Evolutionary conservation across 2,113 vertebrate genomes (phyloP).

Genomic region (Neotoma lepida): DNA sequence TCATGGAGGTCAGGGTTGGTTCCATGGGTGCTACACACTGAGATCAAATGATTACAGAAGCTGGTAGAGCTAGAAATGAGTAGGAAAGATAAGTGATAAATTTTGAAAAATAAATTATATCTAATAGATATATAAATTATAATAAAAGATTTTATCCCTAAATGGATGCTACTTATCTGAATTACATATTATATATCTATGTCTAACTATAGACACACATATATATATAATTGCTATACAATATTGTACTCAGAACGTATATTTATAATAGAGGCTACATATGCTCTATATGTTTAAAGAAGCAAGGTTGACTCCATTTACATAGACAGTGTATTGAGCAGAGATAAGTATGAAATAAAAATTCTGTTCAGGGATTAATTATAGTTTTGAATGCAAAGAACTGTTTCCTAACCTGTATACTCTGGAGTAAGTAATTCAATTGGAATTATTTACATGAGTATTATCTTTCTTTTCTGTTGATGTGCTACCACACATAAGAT

Average conservation of each 20-base stretch:
- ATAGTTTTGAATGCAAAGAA: not conserved
- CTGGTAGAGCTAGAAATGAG: not conserved
- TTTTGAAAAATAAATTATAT: not conserved
- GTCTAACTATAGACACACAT: not conserved
- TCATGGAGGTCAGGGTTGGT: not conserved
- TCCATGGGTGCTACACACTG: not conserved
- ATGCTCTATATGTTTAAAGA: not conserved
- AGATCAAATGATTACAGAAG: not conserved
- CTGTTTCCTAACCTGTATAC: not conserved
- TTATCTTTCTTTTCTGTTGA: not conserved
- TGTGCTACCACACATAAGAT: not conserved
- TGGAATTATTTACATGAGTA: not conserved
- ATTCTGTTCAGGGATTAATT: not conserved
- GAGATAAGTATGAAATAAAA: not conserved
- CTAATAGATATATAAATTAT: not conserved
- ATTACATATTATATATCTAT: not conserved
- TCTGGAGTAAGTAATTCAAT: not conserved
- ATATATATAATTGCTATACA: not conserved
- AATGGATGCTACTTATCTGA: not conserved
- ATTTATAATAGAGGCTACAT: not conserved
- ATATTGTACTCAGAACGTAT: not conserved
- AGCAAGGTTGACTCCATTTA: not conserved
- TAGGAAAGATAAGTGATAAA: not conserved
- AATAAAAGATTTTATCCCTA: not conserved
- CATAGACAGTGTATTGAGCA: not conserved